phyloP scores from a whole-genome alignment of 2,888 invertebrate species.

The Eucriotettix oculatus region DNA sequence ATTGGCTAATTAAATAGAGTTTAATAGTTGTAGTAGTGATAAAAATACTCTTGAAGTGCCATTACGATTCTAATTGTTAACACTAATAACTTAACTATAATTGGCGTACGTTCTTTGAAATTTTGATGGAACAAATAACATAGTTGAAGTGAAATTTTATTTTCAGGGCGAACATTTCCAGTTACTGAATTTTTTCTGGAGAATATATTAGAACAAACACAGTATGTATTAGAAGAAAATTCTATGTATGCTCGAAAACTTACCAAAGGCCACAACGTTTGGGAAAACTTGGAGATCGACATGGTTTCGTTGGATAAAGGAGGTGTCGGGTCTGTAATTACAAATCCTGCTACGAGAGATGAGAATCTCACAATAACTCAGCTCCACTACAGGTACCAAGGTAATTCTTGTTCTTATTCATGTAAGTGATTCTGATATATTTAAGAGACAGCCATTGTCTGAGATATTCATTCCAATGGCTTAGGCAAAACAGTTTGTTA shows the following conservation, averaged over 20 bases:
- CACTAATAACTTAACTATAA: too few relatives aligned
- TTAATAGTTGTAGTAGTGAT: too few relatives aligned
- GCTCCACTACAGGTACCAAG: constrained; percentile 45
- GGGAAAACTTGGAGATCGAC: constrained; percentile 35
- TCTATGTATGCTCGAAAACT: constrained; percentile 46
- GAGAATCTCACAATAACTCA: constrained; percentile 53
- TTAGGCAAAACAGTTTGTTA: too few relatives aligned
- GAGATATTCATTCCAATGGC: too few relatives aligned
- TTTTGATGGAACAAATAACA: too few relatives aligned
- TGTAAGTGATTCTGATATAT: too few relatives aligned
- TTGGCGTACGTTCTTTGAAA: too few relatives aligned
- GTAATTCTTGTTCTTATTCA: constrained; percentile 18
- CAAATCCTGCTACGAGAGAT: constrained; percentile 45
- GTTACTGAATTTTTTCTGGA: constrained; percentile 69
- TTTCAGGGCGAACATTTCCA: constrained; percentile 53
- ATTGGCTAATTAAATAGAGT: too few relatives aligned
- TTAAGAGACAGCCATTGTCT: too few relatives aligned
- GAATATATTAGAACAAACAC: constrained; percentile 59
- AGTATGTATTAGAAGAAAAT: constrained; percentile 43
- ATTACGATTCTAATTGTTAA: too few relatives aligned
- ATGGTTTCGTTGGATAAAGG: constrained; percentile 44
- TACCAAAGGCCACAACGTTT: constrained; percentile 35
- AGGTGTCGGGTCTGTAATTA: constrained; percentile 34
- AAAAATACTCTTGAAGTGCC: too few relatives aligned
- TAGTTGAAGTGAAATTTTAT: neutral